These are phyloP conservation scores for Helogale parvula DNA, from an alignment of 2,113 vertebrate genomes.

Conservation along the genomic window DNA sequence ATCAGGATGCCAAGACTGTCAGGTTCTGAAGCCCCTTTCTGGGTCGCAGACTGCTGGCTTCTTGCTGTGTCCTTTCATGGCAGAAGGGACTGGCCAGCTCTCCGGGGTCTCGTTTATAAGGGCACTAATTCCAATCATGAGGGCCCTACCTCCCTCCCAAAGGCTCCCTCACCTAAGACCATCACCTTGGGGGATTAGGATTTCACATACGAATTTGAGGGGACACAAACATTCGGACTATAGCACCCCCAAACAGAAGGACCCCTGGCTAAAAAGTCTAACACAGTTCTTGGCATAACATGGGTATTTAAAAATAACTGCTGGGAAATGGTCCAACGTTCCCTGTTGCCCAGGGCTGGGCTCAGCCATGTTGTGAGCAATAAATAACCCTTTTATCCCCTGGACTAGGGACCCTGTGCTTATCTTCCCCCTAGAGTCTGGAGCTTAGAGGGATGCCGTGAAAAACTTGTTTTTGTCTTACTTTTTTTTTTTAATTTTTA, in stretches of 20 bases:
- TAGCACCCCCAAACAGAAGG: background rate
- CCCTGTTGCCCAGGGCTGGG: background rate
- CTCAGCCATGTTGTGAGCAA: background rate
- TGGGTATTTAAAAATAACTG: background rate
- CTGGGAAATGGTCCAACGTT: background rate
- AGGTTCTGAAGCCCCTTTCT: background rate
- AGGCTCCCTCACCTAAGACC: background rate
- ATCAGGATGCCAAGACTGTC: background rate
- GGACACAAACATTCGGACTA: background rate
- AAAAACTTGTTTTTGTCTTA: background rate
- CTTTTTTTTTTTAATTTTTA: background rate
- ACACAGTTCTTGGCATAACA: background rate
- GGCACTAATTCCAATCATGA: background rate
- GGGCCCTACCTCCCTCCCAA: background rate
- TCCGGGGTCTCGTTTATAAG: background rate
- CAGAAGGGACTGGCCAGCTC: background rate
- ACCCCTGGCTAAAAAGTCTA: background rate
- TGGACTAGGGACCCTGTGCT: background rate
- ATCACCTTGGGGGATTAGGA: background rate
- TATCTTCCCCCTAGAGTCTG: background rate
- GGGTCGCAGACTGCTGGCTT: background rate
- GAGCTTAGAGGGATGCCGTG: background rate
- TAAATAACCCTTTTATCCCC: background rate
- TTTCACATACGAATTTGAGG: background rate
- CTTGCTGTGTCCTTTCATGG: background rate